Evolutionary conservation across 92 coral and sea anemone species (phyloP).

Genomic region (Paragorgia papillata): DNA sequence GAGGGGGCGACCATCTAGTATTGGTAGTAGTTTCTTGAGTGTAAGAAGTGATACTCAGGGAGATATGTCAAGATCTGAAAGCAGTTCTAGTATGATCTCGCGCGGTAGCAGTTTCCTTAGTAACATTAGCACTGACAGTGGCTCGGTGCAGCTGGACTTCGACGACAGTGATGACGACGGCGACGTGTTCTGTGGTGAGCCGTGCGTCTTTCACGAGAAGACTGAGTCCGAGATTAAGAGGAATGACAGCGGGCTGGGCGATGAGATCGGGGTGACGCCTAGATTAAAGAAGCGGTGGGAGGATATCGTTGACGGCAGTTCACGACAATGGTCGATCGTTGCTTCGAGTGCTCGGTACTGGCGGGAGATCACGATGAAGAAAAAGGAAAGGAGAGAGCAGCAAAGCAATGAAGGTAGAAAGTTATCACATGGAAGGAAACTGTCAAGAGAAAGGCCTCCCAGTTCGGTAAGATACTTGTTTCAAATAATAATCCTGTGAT

Average conservation of each 20-base stretch:
- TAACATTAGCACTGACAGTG: constrained; percentile 94
- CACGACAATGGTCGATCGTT: constrained; percentile 85
- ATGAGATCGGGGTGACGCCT: constrained; percentile 67
- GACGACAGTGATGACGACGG: constrained; percentile 60
- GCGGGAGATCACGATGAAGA: constrained; percentile 78
- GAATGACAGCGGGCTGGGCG: constrained; percentile 96
- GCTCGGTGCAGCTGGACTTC: constrained; percentile 85
- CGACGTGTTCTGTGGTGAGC: constrained; percentile 13
- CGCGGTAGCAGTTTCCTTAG: constrained; percentile 84
- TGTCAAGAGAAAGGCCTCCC: constrained; percentile 16
- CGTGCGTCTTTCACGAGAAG: constrained; percentile 42
- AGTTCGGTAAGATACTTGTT: constrained; percentile 6
- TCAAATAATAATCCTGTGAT: background rate
- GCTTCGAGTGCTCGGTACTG: constrained; percentile 87
- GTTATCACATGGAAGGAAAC: constrained; percentile 12
- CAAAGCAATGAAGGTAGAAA: background rate
- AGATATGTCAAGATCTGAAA: background rate
- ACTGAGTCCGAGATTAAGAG: constrained; percentile 84
- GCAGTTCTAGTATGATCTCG: background rate
- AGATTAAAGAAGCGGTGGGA: constrained; percentile 78
- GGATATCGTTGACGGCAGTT: constrained; percentile 84
- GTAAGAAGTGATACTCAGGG: background rate
- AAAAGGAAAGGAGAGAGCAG: constrained; percentile 42
- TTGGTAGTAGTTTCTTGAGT: constrained; percentile 13
- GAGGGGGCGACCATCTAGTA: background rate